These are phyloP conservation scores for Meda fulgida DNA, from an alignment of 2,797 vertebrate species.

Conservation along the genomic window DNA sequence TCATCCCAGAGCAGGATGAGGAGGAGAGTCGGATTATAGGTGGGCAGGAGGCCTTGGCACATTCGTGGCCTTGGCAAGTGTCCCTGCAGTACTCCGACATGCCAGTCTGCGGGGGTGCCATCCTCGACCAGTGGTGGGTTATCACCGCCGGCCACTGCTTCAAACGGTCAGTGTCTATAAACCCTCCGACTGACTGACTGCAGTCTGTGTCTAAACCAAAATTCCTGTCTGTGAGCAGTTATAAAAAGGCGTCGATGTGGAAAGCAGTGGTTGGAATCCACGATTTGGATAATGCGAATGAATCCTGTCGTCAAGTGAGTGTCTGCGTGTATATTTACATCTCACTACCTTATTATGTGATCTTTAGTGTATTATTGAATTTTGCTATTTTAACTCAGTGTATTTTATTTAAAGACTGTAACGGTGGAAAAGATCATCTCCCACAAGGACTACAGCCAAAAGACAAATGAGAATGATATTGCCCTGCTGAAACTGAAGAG, in stretches of 20 bases:
- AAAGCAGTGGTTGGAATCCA: slow-evolving; percentile 74
- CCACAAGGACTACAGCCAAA: slow-evolving; percentile 64
- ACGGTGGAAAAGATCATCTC: slow-evolving; percentile 64
- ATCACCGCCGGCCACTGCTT: slow-evolving; percentile 77
- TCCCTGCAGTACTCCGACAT: slow-evolving; percentile 60
- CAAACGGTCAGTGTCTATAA: slow-evolving; percentile 50
- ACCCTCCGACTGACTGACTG: neutral
- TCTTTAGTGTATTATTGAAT: neutral
- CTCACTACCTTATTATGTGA: neutral
- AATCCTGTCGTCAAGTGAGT: slow-evolving; percentile 70
- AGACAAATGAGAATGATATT: slow-evolving; percentile 69
- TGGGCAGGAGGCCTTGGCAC: slow-evolving; percentile 72
- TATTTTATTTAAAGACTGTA: slow-evolving; percentile 53
- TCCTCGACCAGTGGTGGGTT: slow-evolving; percentile 70
- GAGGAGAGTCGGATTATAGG: slow-evolving; percentile 71
- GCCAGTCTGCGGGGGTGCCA: slow-evolving; percentile 72
- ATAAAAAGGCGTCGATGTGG: slow-evolving; percentile 69
- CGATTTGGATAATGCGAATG: slow-evolving; percentile 64
- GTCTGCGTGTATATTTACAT: neutral
- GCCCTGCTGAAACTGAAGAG: slow-evolving; percentile 71
- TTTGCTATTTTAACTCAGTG: neutral
- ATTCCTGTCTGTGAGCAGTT: slow-evolving; percentile 57
- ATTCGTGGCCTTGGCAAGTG: slow-evolving; percentile 80
- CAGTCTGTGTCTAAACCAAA: too few relatives aligned
- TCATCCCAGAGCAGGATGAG: slow-evolving; percentile 49